Conservation (phyloP, 2,797 vertebrate species). For the Lacerta bilineata region DNA sequence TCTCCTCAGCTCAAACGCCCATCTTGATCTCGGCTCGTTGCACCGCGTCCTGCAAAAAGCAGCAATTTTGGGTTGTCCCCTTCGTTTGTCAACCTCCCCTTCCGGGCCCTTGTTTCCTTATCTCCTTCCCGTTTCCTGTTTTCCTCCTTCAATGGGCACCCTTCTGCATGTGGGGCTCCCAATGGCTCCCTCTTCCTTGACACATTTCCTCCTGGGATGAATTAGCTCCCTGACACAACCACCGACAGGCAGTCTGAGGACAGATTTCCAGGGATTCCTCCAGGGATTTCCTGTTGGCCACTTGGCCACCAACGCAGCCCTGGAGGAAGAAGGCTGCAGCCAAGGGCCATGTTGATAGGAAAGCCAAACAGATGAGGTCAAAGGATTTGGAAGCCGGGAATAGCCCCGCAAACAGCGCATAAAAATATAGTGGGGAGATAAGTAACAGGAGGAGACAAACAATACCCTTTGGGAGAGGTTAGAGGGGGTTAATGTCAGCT, state of each 20-base stretch:
- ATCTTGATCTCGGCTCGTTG: conserved; percentile 53
- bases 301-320: background rate
- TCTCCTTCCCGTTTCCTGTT: conserved; percentile 76
- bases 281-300: accelerated
- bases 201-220: conserved; percentile 55
- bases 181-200: conserved; percentile 29
- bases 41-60: conserved; percentile 44
- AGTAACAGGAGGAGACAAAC: conserved; percentile 39
- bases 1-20: background rate
- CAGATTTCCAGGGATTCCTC: conserved; percentile 31
- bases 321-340: background rate
- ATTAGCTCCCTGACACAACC: conserved; percentile 57
- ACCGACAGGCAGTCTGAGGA: conserved; percentile 54
- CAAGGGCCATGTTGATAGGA: background rate
- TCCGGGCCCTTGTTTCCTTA: conserved; percentile 69
- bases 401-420: conserved; percentile 50
- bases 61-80: conserved; percentile 42
- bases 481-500: conserved; percentile 42
- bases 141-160: conserved; percentile 54
- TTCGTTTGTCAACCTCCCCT: conserved; percentile 49
- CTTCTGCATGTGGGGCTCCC: conserved; percentile 44
- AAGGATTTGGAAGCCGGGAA: conserved; percentile 44
- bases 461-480: conserved; percentile 35
- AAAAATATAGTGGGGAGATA: conserved; percentile 46
- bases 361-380: background rate